These are phyloP conservation scores for Scophthalmus maximus DNA, from an alignment of 2,113 vertebrate genomes.

Conservation along the genomic window DNA sequence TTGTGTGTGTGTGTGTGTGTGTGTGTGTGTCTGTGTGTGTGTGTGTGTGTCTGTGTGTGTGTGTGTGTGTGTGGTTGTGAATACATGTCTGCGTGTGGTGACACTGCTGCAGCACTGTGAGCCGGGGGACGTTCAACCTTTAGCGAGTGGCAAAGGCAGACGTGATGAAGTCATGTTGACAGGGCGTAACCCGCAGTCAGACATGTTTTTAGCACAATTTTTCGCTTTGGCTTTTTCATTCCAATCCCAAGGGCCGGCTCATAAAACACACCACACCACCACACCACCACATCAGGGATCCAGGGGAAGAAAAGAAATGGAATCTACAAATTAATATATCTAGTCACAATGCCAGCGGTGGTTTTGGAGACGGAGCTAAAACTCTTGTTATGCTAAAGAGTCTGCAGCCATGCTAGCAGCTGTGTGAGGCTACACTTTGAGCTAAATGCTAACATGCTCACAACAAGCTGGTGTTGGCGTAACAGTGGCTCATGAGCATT, in stretches of 20 bases:
- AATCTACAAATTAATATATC: no score
- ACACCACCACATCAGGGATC: no score
- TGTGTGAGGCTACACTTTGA: no score
- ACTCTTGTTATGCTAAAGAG: no score
- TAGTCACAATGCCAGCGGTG: no score
- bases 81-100: conserved; percentile 34
- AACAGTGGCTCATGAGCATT: no score
- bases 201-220: conserved; percentile 63
- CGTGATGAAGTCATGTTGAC: conserved; percentile 81
- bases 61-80: conserved; percentile 2
- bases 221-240: conserved; percentile 65
- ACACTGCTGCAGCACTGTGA: conserved; percentile 61
- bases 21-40: conserved; percentile 1
- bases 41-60: conserved; percentile 17
- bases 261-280: conserved; percentile 54
- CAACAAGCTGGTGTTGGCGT: no score
- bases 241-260: conserved; percentile 52
- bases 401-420: no score
- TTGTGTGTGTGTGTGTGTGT: conserved; percentile 11
- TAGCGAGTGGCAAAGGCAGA: conserved; percentile 81
- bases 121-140: conserved; percentile 80
- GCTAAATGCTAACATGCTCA: no score
- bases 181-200: conserved; percentile 67
- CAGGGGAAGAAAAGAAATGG: no score
- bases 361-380: no score